A percentile compares a stretch with the other conserved stretches of the same genome.
phyloP scores from a whole-genome alignment of 2,888 invertebrate genomes.

The Melipona beecheii region DNA sequence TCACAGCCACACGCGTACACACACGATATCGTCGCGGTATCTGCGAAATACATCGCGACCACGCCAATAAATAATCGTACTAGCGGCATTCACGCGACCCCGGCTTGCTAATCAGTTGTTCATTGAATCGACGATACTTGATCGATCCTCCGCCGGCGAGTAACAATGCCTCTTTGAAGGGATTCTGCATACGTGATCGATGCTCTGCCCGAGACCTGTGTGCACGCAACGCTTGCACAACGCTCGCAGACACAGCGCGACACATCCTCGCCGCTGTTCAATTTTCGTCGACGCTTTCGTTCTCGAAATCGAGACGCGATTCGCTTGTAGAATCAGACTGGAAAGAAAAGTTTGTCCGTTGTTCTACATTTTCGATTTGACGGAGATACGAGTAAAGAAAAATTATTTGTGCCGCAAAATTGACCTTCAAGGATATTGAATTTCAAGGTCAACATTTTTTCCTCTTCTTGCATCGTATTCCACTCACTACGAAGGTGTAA shows the following conservation, averaged over 20 bases:
- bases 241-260: not conserved
- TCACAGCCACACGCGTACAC: not conserved
- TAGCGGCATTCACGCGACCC: conserved; percentile 7
- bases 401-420: too few relatives aligned
- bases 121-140: conserved; percentile 45
- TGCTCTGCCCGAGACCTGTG: conserved; percentile 34
- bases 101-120: conserved; percentile 44
- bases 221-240: conserved; percentile 22
- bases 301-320: conserved; percentile 4
- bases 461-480: too few relatives aligned
- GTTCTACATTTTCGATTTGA: too few relatives aligned
- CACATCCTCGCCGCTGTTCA: conserved; percentile 25
- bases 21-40: not conserved
- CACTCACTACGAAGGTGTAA: too few relatives aligned
- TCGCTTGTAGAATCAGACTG: not conserved
- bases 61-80: conserved; percentile 23
- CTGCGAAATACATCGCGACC: not conserved
- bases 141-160: conserved; percentile 37
- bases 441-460: too few relatives aligned
- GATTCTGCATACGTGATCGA: conserved; percentile 43
- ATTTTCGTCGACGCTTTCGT: conserved; percentile 17
- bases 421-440: too few relatives aligned
- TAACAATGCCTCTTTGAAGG: conserved; percentile 49
- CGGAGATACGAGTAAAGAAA: too few relatives aligned
- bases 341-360: too few relatives aligned